phyloP scores from a whole-genome alignment of 2,113 vertebrate species.

The Callipepla squamata region DNA sequence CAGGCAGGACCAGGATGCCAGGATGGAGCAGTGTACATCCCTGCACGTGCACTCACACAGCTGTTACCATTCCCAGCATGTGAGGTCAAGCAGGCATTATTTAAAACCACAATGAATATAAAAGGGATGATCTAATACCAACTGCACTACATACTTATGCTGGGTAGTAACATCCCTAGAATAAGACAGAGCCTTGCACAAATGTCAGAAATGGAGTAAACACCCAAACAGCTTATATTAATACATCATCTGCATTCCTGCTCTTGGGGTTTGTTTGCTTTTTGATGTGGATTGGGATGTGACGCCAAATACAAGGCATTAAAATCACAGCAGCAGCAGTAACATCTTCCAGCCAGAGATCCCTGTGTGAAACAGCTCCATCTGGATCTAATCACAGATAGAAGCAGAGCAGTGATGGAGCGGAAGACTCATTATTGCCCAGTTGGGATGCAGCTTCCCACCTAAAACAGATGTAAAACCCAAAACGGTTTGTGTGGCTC shows the following conservation, averaged over 20 bases:
- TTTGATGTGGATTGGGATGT: background rate
- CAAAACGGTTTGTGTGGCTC: background rate
- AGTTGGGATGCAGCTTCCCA: background rate
- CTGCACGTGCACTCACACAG: background rate
- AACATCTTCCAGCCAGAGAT: background rate
- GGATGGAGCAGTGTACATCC: background rate
- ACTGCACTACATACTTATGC: background rate
- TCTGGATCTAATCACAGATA: background rate
- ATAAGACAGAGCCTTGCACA: background rate
- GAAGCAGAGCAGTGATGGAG: background rate
- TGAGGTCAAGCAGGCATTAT: background rate
- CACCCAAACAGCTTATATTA: background rate
- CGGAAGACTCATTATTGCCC: background rate
- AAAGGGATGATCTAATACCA: background rate
- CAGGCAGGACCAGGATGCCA: background rate
- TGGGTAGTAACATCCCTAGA: background rate
- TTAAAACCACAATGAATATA: background rate
- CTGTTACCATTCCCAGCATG: background rate
- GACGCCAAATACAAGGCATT: constrained; percentile 4
- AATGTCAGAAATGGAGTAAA: constrained; percentile 26
- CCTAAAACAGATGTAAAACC: background rate
- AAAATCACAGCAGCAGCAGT: constrained; percentile 33
- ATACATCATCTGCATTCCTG: background rate
- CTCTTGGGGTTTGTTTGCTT: constrained; percentile 1
- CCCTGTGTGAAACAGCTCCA: background rate